phyloP scores from a whole-genome alignment of 2,797 vertebrate species.

The Bovichtus variegatus region DNA sequence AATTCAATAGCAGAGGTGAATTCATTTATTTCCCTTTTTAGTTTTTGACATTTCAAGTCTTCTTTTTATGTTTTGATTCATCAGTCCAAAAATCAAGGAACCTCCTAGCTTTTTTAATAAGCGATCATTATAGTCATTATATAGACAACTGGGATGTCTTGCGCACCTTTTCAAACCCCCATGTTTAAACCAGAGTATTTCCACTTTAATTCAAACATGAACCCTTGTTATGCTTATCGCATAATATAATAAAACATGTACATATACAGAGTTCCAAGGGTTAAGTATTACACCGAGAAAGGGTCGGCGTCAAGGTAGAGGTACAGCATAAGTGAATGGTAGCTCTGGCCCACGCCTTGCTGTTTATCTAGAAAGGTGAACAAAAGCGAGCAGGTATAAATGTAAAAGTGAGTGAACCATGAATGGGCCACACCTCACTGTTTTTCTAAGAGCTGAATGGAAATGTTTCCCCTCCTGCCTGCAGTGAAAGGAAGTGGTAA shows the following conservation, averaged over 20 bases:
- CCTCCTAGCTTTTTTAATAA: background rate
- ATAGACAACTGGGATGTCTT: background rate
- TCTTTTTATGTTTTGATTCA: conserved; percentile 18
- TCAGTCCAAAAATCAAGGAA: background rate
- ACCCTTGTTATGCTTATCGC: background rate
- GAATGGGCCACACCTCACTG: conserved; percentile 61
- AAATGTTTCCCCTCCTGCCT: conserved; percentile 10
- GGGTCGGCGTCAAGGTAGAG: conserved; percentile 29
- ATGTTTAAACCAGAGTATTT: conserved; percentile 6
- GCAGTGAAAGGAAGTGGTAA: conserved; percentile 40
- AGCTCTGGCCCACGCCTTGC: conserved; percentile 38
- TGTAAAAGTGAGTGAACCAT: conserved; percentile 57
- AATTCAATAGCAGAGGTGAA: conserved; percentile 10
- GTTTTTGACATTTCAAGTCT: background rate
- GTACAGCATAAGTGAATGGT: conserved; percentile 37
- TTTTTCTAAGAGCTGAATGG: conserved; percentile 57
- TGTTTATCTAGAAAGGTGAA: conserved; percentile 59
- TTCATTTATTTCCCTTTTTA: conserved; percentile 13
- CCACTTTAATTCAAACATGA: background rate
- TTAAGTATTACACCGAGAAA: background rate
- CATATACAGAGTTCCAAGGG: conserved; percentile 1
- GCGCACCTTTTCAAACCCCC: background rate
- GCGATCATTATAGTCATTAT: background rate
- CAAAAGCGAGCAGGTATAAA: conserved; percentile 55
- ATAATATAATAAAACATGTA: background rate